A percentile compares a stretch with the other conserved stretches of the same genome.
Evolutionary conservation across 2,797 vertebrate genomes (phyloP).

Genomic region (Delichon dasypus): DNA sequence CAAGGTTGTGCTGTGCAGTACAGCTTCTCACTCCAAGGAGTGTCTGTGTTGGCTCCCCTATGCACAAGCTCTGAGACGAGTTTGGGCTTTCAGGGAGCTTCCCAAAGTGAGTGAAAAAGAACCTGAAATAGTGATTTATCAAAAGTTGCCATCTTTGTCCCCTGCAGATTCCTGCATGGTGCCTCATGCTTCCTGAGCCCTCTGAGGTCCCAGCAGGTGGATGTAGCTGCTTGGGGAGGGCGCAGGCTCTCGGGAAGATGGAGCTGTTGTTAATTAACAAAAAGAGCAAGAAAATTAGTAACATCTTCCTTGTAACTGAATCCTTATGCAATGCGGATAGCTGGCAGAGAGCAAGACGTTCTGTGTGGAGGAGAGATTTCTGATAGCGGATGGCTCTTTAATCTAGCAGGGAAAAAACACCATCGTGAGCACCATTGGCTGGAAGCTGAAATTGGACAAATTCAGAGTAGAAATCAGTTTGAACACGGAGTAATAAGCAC

Average conservation of each 20-base stretch:
- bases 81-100: neutral
- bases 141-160: neutral
- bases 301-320: neutral
- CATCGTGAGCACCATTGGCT: neutral
- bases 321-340: conserved; percentile 1
- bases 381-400: conserved; percentile 45
- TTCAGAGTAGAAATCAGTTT: conserved; percentile 24
- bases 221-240: neutral
- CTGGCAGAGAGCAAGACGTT: neutral
- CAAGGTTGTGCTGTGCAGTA: neutral
- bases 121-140: neutral
- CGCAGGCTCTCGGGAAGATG: fast-evolving
- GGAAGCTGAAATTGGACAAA: conserved; percentile 22
- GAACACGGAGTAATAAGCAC: conserved; percentile 4
- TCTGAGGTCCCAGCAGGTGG: neutral
- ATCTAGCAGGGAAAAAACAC: conserved; percentile 12
- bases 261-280: conserved; percentile 42
- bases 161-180: neutral
- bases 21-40: neutral
- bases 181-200: neutral
- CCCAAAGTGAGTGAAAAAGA: neutral
- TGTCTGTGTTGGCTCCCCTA: fast-evolving
- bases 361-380: conserved; percentile 46
- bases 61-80: neutral
- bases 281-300: conserved; percentile 42